Evolutionary conservation across 2,113 vertebrate species (phyloP).

Genomic region (Otus sunia): DNA sequence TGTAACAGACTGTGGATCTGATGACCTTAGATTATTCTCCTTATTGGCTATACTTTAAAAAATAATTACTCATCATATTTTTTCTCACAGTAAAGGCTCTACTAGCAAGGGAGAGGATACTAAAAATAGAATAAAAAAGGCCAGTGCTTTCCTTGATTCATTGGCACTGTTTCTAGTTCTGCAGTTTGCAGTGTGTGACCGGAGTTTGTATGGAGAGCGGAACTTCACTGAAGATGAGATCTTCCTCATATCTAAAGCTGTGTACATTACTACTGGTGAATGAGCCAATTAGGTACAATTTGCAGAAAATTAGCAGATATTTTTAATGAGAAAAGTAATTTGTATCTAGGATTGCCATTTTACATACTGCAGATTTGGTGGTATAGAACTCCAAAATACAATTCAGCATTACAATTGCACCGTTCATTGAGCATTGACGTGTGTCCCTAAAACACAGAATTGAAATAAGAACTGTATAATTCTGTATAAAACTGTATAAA

Average conservation of each 20-base stretch:
- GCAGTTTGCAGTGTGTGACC: background rate
- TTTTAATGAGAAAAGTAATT: background rate
- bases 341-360: background rate
- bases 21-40: background rate
- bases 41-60: background rate
- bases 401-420: background rate
- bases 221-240: background rate
- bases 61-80: constrained; percentile 13
- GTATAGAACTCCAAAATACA: background rate
- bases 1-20: background rate
- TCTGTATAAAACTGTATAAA: background rate
- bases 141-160: background rate
- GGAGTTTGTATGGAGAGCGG: background rate
- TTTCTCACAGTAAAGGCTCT: constrained; percentile 1
- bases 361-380: background rate
- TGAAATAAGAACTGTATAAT: background rate
- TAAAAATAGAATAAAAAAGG: constrained; percentile 14
- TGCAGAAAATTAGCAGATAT: background rate
- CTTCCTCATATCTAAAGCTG: background rate
- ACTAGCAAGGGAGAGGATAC: background rate
- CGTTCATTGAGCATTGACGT: background rate
- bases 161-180: background rate
- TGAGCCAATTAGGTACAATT: background rate
- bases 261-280: background rate
- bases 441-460: background rate